Evolutionary conservation across 2,888 invertebrate species (phyloP), one percentile per base, ranked within the genome.

Genomic region (Amaurobius ferox): DNA sequence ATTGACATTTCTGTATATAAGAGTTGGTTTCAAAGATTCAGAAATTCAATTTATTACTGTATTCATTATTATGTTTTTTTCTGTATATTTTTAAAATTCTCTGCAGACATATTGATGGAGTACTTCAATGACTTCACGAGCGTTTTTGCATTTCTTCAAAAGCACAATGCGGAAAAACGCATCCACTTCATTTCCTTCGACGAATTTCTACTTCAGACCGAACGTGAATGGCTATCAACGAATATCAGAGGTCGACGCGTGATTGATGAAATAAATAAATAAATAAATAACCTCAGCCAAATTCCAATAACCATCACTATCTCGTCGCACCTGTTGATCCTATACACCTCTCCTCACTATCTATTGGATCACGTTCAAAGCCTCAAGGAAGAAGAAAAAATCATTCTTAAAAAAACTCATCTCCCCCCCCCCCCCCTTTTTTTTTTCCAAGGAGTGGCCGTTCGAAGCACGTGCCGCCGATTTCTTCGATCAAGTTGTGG

Each of bases 391-490:
- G 16, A 30, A 64, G 29, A 13, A 64, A 19, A 64, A 19, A 64
- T 64, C 30, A 19, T 30, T 32, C 66, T 1, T 19, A 29, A 72
- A 72, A 32, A 79, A 28, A 3, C 61, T 16, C 67, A 19, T 32
- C 70, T 44, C 30, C 29, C 23, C 74, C 71, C 64, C 35, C 66
- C 26, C 19, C 16, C 29, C 79, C 62, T n/a, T n/a, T n/a, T n/a
- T 11, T 2, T 23, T 23, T 55, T 55, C 23, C 39, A 62, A 70
- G 81, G 81, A 83, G 81, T 83, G 81, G 76, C 64, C 81, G 32
- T 61, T 67, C 16, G 44, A n/a, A 83, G 76, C 81, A 83, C 81
- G 81, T 76, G 81, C 76, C 76, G 64, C 35, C 67, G 78, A 68
- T 70, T 48, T 55, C 48, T 67, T 40, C 70, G 44, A 40, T 28